Base-by-base conservation (phyloP, 2,888 invertebrate species). In the Diabrotica balteata region DNA sequence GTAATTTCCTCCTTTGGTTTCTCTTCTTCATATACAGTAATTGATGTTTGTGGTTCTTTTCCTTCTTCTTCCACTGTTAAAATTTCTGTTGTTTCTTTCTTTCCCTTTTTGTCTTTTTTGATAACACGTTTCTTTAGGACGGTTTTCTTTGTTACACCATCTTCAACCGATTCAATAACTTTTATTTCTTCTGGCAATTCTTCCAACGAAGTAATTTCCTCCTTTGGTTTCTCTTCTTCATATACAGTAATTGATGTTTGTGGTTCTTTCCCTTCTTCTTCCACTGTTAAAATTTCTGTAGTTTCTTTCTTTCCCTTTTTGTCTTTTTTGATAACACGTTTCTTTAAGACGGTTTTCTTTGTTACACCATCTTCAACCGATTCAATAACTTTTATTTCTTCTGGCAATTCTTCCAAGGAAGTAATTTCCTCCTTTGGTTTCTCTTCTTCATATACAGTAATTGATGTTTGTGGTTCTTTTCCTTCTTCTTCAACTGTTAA, bases 51-150 rank as follows among this genome's bases (percentile, higher is more conserved):
- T 17, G 80, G 78, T 55, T 76, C 63, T 9, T 80, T 80, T 42
- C 75, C 77, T 53, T 78, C 79, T 72, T 83, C 78, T 72, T 82
- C 82, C 22, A 85, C 78, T 11, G 85, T 86, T 4, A 78, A 68
- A n/a, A 75, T 73, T 66, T 72, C 68, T 44, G 68, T 57, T 17
- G 43, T 4, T 57, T 57, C 55, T 58, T 81, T 79, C 43, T 76
- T 78, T 7, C 59, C 70, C 7, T 80, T 83, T 10, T 76, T 78
- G 43, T 75, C 76, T 71, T 79, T 83, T 51, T 80, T 83, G 9
- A 79, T 80, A 0, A 74, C 63, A 9, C 67, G 79, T 10, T 75
- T 80, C 72, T 73, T 80, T 49, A 74, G 73, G 0, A 75, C 69
- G 68, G 63, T 79, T 42, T 54, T 54, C 66, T 68, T 77, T 55